Percentiles rank a stretch among this genome's conserved stretches.
Evolutionary conservation across 1,140 invertebrate species (phyloP).

Genomic region (Sweltsa coloradensis): DNA sequence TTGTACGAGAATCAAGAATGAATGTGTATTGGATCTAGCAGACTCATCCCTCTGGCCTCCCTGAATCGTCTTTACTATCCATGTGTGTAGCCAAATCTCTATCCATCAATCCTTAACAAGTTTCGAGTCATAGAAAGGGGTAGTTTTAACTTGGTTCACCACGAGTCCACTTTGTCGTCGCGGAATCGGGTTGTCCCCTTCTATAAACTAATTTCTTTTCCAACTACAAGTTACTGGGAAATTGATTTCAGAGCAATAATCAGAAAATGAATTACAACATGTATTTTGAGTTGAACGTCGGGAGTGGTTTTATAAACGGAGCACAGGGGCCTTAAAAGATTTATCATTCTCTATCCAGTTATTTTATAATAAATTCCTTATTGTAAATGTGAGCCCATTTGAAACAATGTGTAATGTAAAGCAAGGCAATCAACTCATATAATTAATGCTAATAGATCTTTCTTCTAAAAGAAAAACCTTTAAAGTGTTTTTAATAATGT

Average conservation of each 20-base stretch:
- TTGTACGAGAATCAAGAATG: too few species aligned
- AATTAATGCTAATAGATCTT: conserved; percentile 10
- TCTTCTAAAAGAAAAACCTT: conserved; percentile 11
- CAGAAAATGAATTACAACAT: conserved; percentile 3
- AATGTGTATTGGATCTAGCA: too few species aligned
- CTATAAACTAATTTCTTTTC: not conserved
- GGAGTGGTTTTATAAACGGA: conserved; percentile 7
- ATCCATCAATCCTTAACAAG: too few species aligned
- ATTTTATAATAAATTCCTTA: not conserved
- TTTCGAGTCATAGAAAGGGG: too few species aligned
- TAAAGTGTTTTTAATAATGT: conserved; percentile 12
- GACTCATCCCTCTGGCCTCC: conserved; percentile 2
- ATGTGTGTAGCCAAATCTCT: too few species aligned
- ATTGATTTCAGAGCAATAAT: conserved; percentile 13
- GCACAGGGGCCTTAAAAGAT: conserved; percentile 12
- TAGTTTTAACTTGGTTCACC: too few species aligned
- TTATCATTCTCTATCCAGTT: not conserved
- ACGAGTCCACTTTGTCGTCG: too few species aligned
- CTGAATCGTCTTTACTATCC: not conserved
- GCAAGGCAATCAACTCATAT: conserved; percentile 13
- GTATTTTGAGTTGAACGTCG: not conserved
- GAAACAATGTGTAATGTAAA: conserved; percentile 9
- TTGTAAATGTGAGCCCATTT: conserved; percentile 6
- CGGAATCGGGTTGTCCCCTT: too few species aligned
- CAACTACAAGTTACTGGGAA: not conserved